Base-by-base conservation (phyloP, 2,797 vertebrate species). In the Lepus townsendii region DNA sequence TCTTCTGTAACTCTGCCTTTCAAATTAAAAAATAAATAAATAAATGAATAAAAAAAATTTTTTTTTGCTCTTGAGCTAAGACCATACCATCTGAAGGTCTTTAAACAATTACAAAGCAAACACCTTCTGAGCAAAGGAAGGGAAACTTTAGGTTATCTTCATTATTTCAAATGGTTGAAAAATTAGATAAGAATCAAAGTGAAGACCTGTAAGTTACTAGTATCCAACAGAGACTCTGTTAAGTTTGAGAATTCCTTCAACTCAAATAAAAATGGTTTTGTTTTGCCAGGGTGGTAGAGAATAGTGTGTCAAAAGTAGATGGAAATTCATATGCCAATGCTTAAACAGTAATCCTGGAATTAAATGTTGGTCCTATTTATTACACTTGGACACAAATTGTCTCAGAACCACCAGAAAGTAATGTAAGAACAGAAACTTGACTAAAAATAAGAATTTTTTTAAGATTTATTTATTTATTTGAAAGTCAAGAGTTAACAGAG, bases 11-110 rank as follows among this genome's bases (percentile, higher is more conserved):
- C 42, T 47, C 7, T 47, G 42, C 42, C 42, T 47, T 47, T 47
- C 42, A 47, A 47, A 47, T 9, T 47, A n/a, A 72, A 96, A 95
- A 27, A 27, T n/a, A 89, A 69, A 92, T 83, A 30, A 85, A 63
- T 24, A 17, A n/a, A 11, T 13, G 52, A 94, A 62, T 90, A 93
- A 42, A 5, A 42, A 42, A 5, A 42, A 0, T 9, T 47, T 42
- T 47, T 47, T 47, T 47, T 47, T 47, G 8, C 8, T 47, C 42
- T 47, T 47, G 42, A 47, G 42, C 7, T 47, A 47, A 47, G 42
- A 47, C 42, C 8, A 9, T 47, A 30, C 65, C 77, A 75, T 54
- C 17, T 84, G 68, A 94, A 10, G 38, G 8, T 84, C 62, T 76
- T 52, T 52, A 83, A 9, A 63, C 75, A 77, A 22, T 68, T 66